Conservation (phyloP, 2,888 invertebrate species). For the Lapara coniferarum region DNA sequence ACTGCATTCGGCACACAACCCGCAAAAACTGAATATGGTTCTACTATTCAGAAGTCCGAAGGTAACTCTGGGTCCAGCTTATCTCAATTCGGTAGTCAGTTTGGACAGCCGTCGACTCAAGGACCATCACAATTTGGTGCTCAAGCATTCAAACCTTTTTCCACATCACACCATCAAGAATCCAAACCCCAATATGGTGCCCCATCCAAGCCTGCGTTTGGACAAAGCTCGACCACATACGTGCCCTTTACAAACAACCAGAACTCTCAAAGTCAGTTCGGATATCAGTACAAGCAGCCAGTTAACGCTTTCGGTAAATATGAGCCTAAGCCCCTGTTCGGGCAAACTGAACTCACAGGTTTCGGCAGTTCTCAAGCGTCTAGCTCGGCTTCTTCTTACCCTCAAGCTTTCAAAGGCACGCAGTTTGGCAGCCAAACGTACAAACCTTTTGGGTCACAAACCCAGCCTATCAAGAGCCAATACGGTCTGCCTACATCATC, state of each 20-base stretch:
- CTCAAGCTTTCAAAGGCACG: not conserved
- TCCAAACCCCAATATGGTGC: slow-evolving; percentile 39
- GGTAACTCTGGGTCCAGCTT: not conserved
- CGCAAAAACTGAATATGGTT: not conserved
- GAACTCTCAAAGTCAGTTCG: slow-evolving; percentile 17
- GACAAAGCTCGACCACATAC: slow-evolving; percentile 28
- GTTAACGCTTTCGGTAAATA: slow-evolving; percentile 8
- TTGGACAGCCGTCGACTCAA: slow-evolving; percentile 16
- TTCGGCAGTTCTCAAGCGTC: slow-evolving; percentile 13
- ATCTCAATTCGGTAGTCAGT: slow-evolving; percentile 8
- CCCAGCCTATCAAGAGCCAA: slow-evolving; percentile 9
- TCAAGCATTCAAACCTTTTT: slow-evolving; percentile 36
- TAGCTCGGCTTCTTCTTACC: slow-evolving; percentile 6
- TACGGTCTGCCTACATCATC: slow-evolving; percentile 24
- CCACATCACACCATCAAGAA: slow-evolving; percentile 31
- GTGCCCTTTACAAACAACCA: slow-evolving; percentile 19
- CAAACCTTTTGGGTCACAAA: slow-evolving; percentile 13
- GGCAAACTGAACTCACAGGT: slow-evolving; percentile 7
- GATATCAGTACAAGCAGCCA: slow-evolving; percentile 28
- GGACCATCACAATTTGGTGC: slow-evolving; percentile 37
- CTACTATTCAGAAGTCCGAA: not conserved
- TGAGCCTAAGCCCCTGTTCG: not conserved
- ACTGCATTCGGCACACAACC: not conserved
- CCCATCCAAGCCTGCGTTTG: slow-evolving; percentile 36
- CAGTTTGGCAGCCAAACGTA: slow-evolving; percentile 5